These are phyloP conservation scores for Keiferia lycopersicella DNA, from an alignment of 2,888 invertebrate genomes.

Conservation along the genomic window DNA sequence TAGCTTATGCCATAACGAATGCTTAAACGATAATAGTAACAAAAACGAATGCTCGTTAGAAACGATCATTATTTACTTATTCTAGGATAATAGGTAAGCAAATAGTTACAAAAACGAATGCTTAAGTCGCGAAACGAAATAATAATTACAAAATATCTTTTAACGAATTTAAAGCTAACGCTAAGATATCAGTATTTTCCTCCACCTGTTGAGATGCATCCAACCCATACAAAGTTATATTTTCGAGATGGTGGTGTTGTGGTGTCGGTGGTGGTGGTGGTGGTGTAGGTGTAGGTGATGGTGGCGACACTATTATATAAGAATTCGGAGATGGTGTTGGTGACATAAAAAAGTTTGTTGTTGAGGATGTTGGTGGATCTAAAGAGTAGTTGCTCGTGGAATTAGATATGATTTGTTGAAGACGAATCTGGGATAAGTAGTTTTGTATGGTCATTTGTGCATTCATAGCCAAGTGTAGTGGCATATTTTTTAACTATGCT, in stretches of 20 bases:
- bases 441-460: conserved; percentile 30
- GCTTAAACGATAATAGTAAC: too few species aligned
- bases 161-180: background rate
- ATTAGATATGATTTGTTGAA: conserved; percentile 11
- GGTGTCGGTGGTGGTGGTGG: background rate
- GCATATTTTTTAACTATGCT: conserved; percentile 34
- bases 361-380: too few species aligned
- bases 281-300: background rate
- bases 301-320: background rate
- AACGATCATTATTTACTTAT: too few species aligned
- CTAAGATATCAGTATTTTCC: background rate
- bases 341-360: too few species aligned
- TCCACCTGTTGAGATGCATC: background rate
- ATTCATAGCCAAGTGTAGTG: conserved; percentile 30
- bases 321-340: too few species aligned
- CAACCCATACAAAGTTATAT: background rate
- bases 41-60: too few species aligned
- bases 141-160: background rate
- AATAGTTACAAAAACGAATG: too few species aligned
- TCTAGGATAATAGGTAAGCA: too few species aligned
- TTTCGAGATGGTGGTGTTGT: background rate
- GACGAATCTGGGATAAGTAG: background rate
- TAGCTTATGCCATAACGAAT: too few species aligned
- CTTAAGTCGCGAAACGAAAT: background rate
- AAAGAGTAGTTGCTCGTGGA: too few species aligned